phyloP scores from a whole-genome alignment of 2,888 invertebrate species.

The Zelleria hepariella region DNA sequence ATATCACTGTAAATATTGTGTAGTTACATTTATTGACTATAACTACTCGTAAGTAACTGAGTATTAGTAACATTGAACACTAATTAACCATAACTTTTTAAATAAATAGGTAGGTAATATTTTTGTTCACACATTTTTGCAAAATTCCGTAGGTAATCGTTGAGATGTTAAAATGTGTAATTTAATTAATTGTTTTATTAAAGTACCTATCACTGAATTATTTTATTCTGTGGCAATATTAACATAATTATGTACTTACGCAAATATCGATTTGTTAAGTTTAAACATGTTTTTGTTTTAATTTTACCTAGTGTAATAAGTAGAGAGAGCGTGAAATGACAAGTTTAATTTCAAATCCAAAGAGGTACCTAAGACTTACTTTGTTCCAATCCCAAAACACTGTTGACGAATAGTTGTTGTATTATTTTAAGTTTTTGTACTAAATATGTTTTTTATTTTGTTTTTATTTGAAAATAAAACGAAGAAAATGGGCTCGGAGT shows the following conservation, averaged over 20 bases:
- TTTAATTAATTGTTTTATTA: neutral
- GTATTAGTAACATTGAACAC: too few relatives aligned
- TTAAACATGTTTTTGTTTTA: neutral
- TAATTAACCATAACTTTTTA: too few relatives aligned
- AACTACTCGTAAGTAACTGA: neutral
- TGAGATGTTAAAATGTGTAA: neutral
- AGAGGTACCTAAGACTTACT: neutral
- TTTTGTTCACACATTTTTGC: neutral
- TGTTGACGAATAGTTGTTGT: neutral
- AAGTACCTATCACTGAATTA: neutral
- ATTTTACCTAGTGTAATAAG: neutral
- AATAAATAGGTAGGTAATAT: too few relatives aligned
- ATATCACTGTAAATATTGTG: neutral
- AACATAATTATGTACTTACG: neutral
- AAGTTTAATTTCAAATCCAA: neutral
- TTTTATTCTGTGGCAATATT: neutral
- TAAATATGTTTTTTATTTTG: too few relatives aligned
- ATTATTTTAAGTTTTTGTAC: too few relatives aligned
- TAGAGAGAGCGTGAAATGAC: neutral
- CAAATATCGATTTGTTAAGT: neutral
- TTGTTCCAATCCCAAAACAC: neutral
- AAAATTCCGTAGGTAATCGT: neutral
- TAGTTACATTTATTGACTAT: neutral
- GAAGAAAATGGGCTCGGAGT: too few relatives aligned
- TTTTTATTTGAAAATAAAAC: too few relatives aligned